These are phyloP conservation scores for Drosophila anomalata DNA, from an alignment of 2,888 invertebrate genomes.

Conservation along the genomic window DNA sequence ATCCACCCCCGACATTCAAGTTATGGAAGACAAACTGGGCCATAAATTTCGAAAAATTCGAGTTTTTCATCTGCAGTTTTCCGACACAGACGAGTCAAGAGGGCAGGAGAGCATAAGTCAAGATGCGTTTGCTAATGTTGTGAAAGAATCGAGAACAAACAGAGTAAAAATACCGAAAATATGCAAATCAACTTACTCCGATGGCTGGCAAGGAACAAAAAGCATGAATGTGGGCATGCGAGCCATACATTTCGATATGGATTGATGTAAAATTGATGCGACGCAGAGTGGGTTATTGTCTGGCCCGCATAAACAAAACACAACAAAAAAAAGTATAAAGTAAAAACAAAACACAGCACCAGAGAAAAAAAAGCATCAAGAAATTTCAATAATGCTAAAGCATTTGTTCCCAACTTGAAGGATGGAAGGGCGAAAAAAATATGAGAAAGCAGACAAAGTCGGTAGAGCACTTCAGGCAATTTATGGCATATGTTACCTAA, in stretches of 20 bases:
- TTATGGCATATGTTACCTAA: slow-evolving; percentile 75
- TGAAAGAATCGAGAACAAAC: slow-evolving; percentile 52
- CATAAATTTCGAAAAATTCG: slow-evolving; percentile 8
- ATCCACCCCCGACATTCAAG: neutral
- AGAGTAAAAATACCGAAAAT: slow-evolving; percentile 52
- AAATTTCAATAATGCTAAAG: slow-evolving; percentile 73
- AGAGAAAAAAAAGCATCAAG: slow-evolving; percentile 31
- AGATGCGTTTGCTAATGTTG: slow-evolving; percentile 63
- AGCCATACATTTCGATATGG: slow-evolving; percentile 54
- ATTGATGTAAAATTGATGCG: slow-evolving; percentile 78
- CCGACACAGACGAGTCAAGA: neutral
- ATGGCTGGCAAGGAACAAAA: slow-evolving; percentile 15
- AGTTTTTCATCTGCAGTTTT: slow-evolving; percentile 20
- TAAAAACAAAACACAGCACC: slow-evolving; percentile 48
- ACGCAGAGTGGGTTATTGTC: slow-evolving; percentile 76
- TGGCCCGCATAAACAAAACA: slow-evolving; percentile 66
- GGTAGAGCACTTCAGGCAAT: slow-evolving; percentile 72
- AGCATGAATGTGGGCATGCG: slow-evolving; percentile 17
- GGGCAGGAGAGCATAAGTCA: slow-evolving; percentile 18
- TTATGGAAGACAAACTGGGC: slow-evolving; percentile 12
- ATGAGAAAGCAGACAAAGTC: slow-evolving; percentile 42
- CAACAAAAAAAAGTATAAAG: slow-evolving; percentile 20
- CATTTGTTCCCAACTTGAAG: slow-evolving; percentile 52
- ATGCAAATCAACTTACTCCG: slow-evolving; percentile 63
- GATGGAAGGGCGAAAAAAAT: slow-evolving; percentile 39